Percentiles rank a stretch among this genome's conserved stretches.
Conservation (phyloP, 2,888 invertebrate genomes). For the Homarus gammarus region DNA sequence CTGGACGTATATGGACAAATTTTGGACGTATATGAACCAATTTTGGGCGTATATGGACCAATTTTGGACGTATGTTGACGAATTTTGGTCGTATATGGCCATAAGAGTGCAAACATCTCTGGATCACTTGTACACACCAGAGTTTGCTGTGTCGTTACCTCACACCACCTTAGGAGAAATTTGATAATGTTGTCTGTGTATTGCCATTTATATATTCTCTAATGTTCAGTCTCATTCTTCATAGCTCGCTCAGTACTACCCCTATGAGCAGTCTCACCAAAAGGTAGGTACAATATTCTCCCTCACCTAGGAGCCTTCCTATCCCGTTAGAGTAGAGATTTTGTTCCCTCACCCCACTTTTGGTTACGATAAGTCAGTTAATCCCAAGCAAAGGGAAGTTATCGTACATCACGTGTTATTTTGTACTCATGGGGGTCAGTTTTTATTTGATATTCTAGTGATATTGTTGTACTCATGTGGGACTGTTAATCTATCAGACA, state of each 20-base stretch:
- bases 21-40: too few relatives aligned
- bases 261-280: conserved; percentile 16
- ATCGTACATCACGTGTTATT: not conserved
- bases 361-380: not conserved
- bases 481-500: not conserved
- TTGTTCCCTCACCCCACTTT: not conserved
- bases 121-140: not conserved
- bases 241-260: conserved; percentile 45
- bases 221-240: conserved; percentile 54
- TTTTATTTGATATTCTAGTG: not conserved
- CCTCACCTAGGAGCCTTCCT: conserved; percentile 34
- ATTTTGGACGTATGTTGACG: too few relatives aligned
- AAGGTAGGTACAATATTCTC: conserved; percentile 47
- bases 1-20: too few relatives aligned
- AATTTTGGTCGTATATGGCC: too few relatives aligned
- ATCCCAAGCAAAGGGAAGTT: not conserved
- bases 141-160: not conserved
- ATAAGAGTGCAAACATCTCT: too few relatives aligned
- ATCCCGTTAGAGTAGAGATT: conserved; percentile 15
- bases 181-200: not conserved
- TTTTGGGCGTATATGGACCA: too few relatives aligned
- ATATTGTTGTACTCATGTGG: not conserved
- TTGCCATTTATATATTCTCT: conserved; percentile 15
- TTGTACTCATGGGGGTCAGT: not conserved
- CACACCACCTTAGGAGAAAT: not conserved